Base-by-base conservation (phyloP, 2,888 invertebrate genomes). In the Clusia tigrina region DNA sequence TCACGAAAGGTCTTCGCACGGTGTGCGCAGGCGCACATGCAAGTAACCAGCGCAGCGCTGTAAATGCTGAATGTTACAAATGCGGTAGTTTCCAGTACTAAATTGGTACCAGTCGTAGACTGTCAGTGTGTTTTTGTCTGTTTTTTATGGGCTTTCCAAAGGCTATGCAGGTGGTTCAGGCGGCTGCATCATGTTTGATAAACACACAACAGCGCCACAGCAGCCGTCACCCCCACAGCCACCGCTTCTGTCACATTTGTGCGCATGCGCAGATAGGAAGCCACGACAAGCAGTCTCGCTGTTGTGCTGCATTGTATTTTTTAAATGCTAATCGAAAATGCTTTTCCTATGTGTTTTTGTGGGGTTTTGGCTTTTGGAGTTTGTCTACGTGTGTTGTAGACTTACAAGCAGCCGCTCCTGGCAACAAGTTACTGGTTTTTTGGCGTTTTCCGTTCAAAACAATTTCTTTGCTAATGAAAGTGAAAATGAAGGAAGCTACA, bases 1-100 rank as follows among this genome's bases (percentile, higher is more conserved):
- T 79, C 79, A 80, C 79, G 73, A 79, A 78, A 79, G 80, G 78
- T 79, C 78, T 80, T 70, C 68, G 73, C 69, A 70, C 69, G 71
- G 58, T 63, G 54, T 58, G 42, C 63, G n/a, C 58, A 62, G 55
- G 48, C 59, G 62, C 54, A 56, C 51, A 37, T 52, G 52, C 60
- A 58, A 22, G 32, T 18, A 54, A n/a, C 51, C 22, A 23, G 10
- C 22, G 24, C 57, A 25, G 42, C 32, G 37, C 53, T 46, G 22
- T 23, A n/a, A 18, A 26, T 10, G 20, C 24, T 58, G 26, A 22
- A 32, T 32, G 54, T 26, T 18, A 54, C 66, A 69, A 71, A 72
- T 71, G 76, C 70, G n/a, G n/a, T n/a, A n/a, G n/a, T n/a, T n/a
- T n/a, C n/a, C 68, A 74, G 69, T 73, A 74, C 78, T 74, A 76